phyloP scores from a whole-genome alignment of 2,113 vertebrate genomes.

The Tichodroma muraria region DNA sequence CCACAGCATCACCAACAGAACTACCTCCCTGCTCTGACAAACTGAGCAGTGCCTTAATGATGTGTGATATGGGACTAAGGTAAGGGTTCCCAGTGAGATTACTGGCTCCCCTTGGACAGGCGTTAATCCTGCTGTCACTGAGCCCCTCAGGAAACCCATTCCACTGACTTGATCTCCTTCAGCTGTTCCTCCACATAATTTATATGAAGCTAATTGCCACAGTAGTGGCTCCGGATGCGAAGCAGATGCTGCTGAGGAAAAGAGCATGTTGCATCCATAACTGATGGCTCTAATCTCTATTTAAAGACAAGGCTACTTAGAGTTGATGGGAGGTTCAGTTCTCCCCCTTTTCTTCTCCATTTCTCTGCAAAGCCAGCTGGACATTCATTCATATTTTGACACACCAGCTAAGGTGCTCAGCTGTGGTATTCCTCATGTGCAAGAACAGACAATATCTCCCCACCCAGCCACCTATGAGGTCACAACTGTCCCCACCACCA shows the following conservation, averaged over 20 bases:
- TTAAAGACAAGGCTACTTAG: background rate
- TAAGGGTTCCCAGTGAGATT: constrained; percentile 17
- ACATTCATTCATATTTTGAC: background rate
- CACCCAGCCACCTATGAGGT: background rate
- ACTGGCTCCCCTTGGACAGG: constrained; percentile 5
- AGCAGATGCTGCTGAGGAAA: constrained; percentile 48
- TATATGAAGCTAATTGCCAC: constrained; percentile 51
- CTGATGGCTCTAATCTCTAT: constrained; percentile 13
- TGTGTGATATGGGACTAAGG: background rate
- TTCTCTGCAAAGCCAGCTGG: background rate
- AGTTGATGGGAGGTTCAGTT: background rate
- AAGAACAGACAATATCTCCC: background rate
- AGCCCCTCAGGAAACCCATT: constrained; percentile 56
- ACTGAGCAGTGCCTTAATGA: constrained; percentile 5
- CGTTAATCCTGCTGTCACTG: constrained; percentile 47
- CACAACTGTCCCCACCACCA: background rate
- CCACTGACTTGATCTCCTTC: constrained; percentile 47
- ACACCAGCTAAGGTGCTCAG: background rate
- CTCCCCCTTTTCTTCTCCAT: background rate
- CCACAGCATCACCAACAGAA: background rate
- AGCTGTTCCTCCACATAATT: constrained; percentile 52
- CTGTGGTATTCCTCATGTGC: background rate
- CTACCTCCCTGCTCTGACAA: background rate
- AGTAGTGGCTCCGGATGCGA: background rate
- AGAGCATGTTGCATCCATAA: background rate